Evolutionary conservation across 1,140 invertebrate genomes (phyloP).

Genomic region (Aradophagus sp.): DNA sequence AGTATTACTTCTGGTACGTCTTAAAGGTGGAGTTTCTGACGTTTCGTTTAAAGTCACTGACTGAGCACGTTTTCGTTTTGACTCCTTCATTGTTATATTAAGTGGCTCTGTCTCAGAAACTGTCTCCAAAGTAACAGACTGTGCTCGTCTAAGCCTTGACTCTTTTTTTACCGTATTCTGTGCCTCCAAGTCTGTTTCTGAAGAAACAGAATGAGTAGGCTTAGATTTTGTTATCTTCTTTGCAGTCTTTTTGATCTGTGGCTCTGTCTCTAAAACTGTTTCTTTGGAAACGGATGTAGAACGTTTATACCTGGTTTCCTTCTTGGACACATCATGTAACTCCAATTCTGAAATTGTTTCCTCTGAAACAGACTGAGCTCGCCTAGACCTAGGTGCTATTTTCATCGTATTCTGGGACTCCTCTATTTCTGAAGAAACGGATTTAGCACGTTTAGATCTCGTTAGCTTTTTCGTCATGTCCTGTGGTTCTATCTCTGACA

Average conservation of each 20-base stretch:
- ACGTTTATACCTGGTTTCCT: background rate
- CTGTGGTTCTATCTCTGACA: background rate
- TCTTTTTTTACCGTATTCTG: background rate
- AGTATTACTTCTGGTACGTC: conserved; percentile 28
- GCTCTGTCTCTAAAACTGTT: conserved; percentile 1
- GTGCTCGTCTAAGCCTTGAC: background rate
- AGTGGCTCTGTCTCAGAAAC: no score
- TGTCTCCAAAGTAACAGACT: conserved; percentile 4
- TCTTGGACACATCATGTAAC: background rate
- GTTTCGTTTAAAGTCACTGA: conserved; percentile 4
- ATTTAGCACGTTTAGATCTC: conserved; percentile 19
- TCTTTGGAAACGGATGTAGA: conserved; percentile 2
- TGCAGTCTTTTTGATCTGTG: background rate
- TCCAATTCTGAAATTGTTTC: background rate
- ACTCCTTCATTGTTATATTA: no score
- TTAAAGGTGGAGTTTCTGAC: background rate
- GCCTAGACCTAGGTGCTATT: conserved; percentile 13
- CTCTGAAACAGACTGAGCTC: conserved; percentile 19
- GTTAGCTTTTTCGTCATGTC: no score
- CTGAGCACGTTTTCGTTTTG: conserved; percentile 1
- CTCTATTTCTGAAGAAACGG: conserved; percentile 6
- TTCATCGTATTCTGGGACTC: background rate
- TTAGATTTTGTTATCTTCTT: no score
- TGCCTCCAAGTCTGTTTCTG: background rate
- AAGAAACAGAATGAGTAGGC: conserved; percentile 13